Base-by-base conservation (phyloP, 2,113 vertebrate genomes). In the Percina caprodes region DNA sequence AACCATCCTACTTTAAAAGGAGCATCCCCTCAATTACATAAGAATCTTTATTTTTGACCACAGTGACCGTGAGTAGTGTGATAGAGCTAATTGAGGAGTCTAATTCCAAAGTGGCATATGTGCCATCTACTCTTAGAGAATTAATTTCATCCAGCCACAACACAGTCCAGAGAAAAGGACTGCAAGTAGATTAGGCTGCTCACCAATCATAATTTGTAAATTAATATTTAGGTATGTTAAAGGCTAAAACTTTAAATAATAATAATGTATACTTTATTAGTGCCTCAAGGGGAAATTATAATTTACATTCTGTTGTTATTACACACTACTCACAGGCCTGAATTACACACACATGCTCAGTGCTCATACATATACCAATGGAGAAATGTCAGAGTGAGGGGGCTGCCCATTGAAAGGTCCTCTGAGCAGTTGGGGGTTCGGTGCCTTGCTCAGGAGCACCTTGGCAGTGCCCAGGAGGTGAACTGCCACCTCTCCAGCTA, bases 61-160 rank as follows among this genome's bases (percentile, higher is more conserved):
- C 51, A 39, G 30, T 10, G 26, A 24, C 35, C 0, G 13, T 10
- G n/a, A 73, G 42, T 8, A 6, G 10, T 59, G 72, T 74, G 35
- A 54, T 61, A n/a, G 23, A 26, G 54, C 63, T 82, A 79, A 82
- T 67, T 52, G 61, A 69, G 49, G 68, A 54, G 45, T 69, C 56
- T 70, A 30, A 70, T 65, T 70, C 48, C 46, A 82, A 72, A 68
- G 62, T 69, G 39, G 63, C 46, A 61, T 13, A 67, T 46, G 67
- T 18, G 42, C 60, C 19, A 1, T 54, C 39, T 74, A 6, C 49
- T 55, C 62, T 39, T 1, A 45, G 74, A 63, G 1, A 72, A 69
- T 80, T 51, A 8, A 73, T 77, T 70, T 45, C 56, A 67, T 54
- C 21, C 54, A 67, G 1, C 24, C 56, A 48, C 48, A 76, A 83